Evolutionary conservation across 2,888 invertebrate genomes (phyloP), one percentile per base, ranked within the genome.

Genomic region (Acleris cristana): DNA sequence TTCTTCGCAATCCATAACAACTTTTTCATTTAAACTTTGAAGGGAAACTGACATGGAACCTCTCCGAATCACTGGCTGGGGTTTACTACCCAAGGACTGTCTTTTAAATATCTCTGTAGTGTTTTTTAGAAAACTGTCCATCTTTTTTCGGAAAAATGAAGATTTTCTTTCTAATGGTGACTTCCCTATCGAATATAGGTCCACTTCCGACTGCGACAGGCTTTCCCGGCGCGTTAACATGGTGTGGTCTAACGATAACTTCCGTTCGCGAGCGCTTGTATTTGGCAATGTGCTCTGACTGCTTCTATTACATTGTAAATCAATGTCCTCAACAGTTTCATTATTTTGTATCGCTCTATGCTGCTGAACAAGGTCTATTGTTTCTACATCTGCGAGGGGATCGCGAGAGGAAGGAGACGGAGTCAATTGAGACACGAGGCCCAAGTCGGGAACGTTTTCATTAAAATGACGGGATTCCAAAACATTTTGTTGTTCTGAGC

Each of bases 81-180:
- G 76, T 71, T 84, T 86, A 60, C 73, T 71, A 59, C 67, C 66
- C 23, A 72, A 67, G 1, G 90, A 84, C 56, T 89, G 88, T 21
- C 82, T 82, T 71, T 85, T 88, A 63, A 92, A 92, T 69, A 90
- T 85, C 74, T 91, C 90, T 1, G 90, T 86, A 0, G 92, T 92
- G 69, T 92, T 92, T 68, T 84, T 89, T 12, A 92, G 76, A 71
- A 92, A 91, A 73, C 87, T 92, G 40, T 91, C 90, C 87, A 92
- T 85, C 75, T 88, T 92, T 70, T 92, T 92, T 60, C 84, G 81
- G 68, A 92, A 92, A 75, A 92, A 92, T 4, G 92, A 92, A 1
- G 91, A 89, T 79, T 92, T 92, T 30, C 91, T 79, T 72, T 91
- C 89, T 14, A 92, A 71, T 14, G 90, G 90, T 12, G 82, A 86